phyloP scores from a whole-genome alignment of 1,140 invertebrate genomes.

The Diachasma alloeum region DNA sequence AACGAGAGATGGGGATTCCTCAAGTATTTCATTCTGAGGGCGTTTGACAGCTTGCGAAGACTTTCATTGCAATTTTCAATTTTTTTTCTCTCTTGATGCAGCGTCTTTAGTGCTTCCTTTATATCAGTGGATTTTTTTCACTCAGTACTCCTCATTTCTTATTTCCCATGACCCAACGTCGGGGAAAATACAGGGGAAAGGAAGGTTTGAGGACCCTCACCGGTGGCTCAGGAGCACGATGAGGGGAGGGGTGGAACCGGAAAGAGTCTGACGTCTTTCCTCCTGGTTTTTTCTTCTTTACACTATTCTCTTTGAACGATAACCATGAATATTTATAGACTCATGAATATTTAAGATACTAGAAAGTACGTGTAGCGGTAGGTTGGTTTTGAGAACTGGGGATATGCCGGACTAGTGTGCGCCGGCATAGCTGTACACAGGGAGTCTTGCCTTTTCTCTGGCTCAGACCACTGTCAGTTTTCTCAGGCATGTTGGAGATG shows the following conservation, averaged over 20 bases:
- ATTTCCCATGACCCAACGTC: not conserved
- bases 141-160: not conserved
- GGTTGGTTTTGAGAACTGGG: not conserved
- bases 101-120: not conserved
- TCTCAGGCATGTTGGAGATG: constrained; percentile 3
- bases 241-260: constrained; percentile 22
- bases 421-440: not conserved
- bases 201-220: not conserved
- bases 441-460: not conserved
- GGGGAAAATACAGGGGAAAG: not conserved
- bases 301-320: constrained; percentile 44
- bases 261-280: constrained; percentile 42
- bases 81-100: not conserved
- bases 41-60: not conserved
- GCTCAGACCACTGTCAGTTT: constrained; percentile 1
- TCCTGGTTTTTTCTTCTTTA: constrained; percentile 45
- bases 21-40: not conserved
- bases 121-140: not conserved
- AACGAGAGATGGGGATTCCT: not conserved
- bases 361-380: constrained; percentile 38
- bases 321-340: constrained; percentile 48
- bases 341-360: constrained; percentile 53
- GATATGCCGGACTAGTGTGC: not conserved
- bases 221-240: not conserved
- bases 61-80: not conserved